A percentile compares a stretch with the other conserved stretches of the same genome.
Evolutionary conservation across 92 coral and sea anemone genomes (phyloP).

Genomic region (Paramuricea clavata): DNA sequence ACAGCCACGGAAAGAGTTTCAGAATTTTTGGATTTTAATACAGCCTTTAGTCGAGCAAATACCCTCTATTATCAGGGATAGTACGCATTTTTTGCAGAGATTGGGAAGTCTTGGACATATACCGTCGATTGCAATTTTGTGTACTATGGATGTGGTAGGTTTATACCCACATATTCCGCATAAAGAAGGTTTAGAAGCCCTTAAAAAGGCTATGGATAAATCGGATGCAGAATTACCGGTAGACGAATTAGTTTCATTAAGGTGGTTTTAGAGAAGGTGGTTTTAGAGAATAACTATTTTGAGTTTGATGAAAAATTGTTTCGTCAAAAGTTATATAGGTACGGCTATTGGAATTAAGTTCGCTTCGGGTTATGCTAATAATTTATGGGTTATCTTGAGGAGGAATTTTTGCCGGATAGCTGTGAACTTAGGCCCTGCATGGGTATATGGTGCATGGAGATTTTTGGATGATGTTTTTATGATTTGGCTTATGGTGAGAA

Average conservation of each 20-base stretch:
- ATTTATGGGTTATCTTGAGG: too few species aligned
- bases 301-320: too few species aligned
- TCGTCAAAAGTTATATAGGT: too few species aligned
- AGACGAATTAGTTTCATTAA: neutral
- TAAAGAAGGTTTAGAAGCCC: neutral
- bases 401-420: too few species aligned
- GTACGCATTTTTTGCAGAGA: neutral
- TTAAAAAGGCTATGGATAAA: neutral
- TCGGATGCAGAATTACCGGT: neutral
- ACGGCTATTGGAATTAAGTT: too few species aligned
- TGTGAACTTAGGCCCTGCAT: too few species aligned
- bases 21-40: neutral
- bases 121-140: neutral
- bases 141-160: neutral
- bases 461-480: slow-evolving; percentile 38
- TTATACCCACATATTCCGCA: neutral
- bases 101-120: neutral
- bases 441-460: too few species aligned
- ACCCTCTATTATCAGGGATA: neutral
- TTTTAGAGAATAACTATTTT: neutral
- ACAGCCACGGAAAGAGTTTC: neutral
- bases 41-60: neutral
- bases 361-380: too few species aligned
- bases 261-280: neutral
- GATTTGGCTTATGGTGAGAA: slow-evolving; percentile 48